Evolutionary conservation across 2,797 vertebrate species (phyloP), one percentile per base, ranked within the genome.

Genomic region (Alauda arvensis): DNA sequence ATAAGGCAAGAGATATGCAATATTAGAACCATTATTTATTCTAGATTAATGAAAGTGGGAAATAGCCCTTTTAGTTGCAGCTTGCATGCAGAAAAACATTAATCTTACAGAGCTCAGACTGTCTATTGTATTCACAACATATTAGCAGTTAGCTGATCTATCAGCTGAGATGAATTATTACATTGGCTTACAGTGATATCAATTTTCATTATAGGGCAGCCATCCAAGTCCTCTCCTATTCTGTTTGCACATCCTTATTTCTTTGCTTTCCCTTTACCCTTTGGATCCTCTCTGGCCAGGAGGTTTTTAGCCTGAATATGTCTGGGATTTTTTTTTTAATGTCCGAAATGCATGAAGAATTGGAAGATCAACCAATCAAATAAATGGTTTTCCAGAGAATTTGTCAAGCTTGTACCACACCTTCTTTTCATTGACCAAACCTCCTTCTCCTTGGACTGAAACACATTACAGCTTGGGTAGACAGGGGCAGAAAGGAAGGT

Each of bases 21-120:
- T 85, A 89, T 88, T 88, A 81, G 88, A 91, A 79, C 81, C 74
- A 92, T 92, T 83, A 91, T 94, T 95, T 94, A 89, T 87, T 87
- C 83, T 89, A 88, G 83, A 85, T 83, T 93, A 94, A 93, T 89
- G 76, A 89, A 91, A 89, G 69, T 15, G 37, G 18, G n/a, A 93
- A 91, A 94, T 65, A 92, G 33, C 26, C 70, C 51, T 92, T 88
- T 92, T 48, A 68, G 81, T 81, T 94, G 77, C 81, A 93, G 46
- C 69, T 91, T 80, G 72, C 77, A 61, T 85, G 75, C 77, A 93
- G 89, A 87, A 87, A 88, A 86, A 45, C 46, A 91, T 94, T 92
- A 77, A 79, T 95, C 81, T 93, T 89, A 67, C 45, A 82, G 51
- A 77, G 61, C 59, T n/a, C 65, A 77, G 55, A 26, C 39, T 71